Conservation (phyloP, 2,797 vertebrate species). For the Bovichtus variegatus region DNA sequence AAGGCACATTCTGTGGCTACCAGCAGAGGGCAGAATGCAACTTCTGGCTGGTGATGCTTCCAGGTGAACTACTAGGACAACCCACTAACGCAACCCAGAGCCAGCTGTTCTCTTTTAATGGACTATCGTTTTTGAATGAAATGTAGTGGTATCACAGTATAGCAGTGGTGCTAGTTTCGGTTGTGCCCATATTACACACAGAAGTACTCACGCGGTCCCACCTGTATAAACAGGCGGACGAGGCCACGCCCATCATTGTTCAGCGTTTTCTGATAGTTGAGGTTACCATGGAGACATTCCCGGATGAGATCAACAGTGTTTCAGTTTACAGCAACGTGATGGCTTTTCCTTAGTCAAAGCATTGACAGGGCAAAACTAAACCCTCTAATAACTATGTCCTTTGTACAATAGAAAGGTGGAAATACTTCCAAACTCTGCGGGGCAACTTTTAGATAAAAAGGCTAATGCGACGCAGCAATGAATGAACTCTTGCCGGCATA, state of each 20-base stretch:
- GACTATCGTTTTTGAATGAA: too few species aligned
- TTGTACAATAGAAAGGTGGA: background rate
- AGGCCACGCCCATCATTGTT: slow-evolving; percentile 1
- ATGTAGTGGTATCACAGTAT: too few species aligned
- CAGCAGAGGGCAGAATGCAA: slow-evolving; percentile 16
- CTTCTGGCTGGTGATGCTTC: background rate
- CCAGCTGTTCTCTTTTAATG: background rate
- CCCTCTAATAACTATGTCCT: background rate
- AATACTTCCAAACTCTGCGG: background rate
- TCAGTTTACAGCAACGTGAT: slow-evolving; percentile 41
- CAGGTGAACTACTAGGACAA: slow-evolving; percentile 15
- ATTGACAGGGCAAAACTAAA: background rate
- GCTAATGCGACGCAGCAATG: background rate
- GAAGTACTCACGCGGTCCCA: background rate
- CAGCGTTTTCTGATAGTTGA: background rate
- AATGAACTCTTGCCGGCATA: slow-evolving; percentile 4
- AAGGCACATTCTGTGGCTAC: background rate
- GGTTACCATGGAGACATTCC: slow-evolving; percentile 49
- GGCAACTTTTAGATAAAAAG: background rate
- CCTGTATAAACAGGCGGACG: background rate
- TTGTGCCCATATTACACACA: background rate
- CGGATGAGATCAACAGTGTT: slow-evolving; percentile 35
- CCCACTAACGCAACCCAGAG: background rate
- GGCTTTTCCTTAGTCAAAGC: background rate
- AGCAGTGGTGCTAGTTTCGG: background rate